A percentile compares a stretch with the other conserved stretches of the same genome.
Evolutionary conservation across 2,113 vertebrate genomes (phyloP).

Genomic region (Cephalopterus ornatus): DNA sequence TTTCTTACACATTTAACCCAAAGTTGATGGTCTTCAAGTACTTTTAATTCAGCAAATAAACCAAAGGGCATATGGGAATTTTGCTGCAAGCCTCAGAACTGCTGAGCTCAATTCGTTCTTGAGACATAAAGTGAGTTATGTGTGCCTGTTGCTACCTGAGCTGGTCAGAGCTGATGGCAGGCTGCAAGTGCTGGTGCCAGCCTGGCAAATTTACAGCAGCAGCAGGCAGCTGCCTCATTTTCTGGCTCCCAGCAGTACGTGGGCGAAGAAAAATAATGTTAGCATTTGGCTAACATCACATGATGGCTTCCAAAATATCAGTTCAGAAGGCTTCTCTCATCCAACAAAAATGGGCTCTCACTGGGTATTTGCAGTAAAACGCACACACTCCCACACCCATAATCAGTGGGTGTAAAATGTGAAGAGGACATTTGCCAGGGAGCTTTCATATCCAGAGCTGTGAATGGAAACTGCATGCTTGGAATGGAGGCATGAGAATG

Average conservation of each 20-base stretch:
- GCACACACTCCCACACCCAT: background rate
- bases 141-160: constrained; percentile 8
- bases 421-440: constrained; percentile 30
- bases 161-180: background rate
- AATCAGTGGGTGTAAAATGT: constrained; percentile 43
- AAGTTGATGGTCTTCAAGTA: background rate
- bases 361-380: constrained; percentile 2
- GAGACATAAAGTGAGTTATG: background rate
- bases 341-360: constrained; percentile 13
- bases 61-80: background rate
- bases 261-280: constrained; percentile 45
- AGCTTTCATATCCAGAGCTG: constrained; percentile 34
- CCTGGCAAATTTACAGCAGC: background rate
- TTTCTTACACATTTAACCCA: background rate
- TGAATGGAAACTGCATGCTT: constrained; percentile 41
- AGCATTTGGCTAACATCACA: background rate
- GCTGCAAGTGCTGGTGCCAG: background rate
- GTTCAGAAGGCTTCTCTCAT: constrained; percentile 24
- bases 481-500: constrained; percentile 25
- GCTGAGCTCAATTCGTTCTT: constrained; percentile 4
- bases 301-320: constrained; percentile 26
- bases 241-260: constrained; percentile 1
- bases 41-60: background rate
- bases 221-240: constrained; percentile 1
- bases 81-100: background rate